These are phyloP conservation scores for Acanthurus tractus DNA, from an alignment of 2,797 vertebrate species.

Conservation along the genomic window DNA sequence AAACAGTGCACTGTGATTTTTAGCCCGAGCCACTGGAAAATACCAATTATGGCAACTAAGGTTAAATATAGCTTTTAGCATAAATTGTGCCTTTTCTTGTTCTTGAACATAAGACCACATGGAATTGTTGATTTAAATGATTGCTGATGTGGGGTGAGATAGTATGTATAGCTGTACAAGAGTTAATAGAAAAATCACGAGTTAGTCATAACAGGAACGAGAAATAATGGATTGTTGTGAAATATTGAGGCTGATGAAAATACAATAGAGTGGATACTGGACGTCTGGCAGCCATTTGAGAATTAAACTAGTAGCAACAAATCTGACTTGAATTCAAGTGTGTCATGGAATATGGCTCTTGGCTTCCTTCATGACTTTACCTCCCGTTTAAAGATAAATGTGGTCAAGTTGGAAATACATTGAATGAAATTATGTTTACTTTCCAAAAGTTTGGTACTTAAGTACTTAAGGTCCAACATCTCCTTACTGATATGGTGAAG, in stretches of 20 bases:
- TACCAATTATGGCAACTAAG: constrained; percentile 82
- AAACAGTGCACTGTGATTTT: constrained; percentile 72
- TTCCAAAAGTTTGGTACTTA: too few relatives aligned
- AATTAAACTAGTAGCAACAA: constrained; percentile 22
- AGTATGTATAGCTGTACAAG: constrained; percentile 65
- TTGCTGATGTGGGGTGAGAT: constrained; percentile 53
- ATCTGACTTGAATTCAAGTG: not conserved
- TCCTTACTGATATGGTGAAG: not conserved
- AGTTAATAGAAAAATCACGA: constrained; percentile 69
- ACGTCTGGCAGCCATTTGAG: constrained; percentile 1
- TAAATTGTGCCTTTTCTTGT: constrained; percentile 72
- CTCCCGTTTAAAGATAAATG: constrained; percentile 10
- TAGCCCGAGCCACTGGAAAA: constrained; percentile 73
- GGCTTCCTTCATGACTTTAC: not conserved
- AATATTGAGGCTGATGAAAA: constrained; percentile 49
- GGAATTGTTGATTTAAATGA: constrained; percentile 71
- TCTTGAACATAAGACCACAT: constrained; percentile 62
- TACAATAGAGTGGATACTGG: constrained; percentile 30
- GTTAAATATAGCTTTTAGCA: constrained; percentile 81
- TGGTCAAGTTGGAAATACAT: not conserved
- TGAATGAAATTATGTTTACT: not conserved
- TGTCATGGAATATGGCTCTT: constrained; percentile 1
- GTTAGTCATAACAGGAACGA: constrained; percentile 60
- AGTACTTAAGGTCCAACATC: not conserved
- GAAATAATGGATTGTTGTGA: constrained; percentile 67